Conservation (phyloP, 64 coral and sea anemone genomes). For the Dendrophyllia cribrosa region DNA sequence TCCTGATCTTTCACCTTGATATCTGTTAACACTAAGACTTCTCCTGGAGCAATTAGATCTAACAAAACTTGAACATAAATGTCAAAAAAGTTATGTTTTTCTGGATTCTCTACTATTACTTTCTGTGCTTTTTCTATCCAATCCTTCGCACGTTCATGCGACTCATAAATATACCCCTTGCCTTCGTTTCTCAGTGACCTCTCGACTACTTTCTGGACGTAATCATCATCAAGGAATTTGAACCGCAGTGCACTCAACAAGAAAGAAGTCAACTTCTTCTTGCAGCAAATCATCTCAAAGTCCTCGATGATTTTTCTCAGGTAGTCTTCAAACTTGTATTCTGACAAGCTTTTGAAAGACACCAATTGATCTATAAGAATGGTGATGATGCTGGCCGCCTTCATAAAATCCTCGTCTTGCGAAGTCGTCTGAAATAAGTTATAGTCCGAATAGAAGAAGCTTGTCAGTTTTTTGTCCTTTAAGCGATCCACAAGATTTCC, state of each 20-base stretch:
- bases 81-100: neutral
- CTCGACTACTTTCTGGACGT: neutral
- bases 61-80: constrained; percentile 1
- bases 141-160: neutral
- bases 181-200: neutral
- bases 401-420: neutral
- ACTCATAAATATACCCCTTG: neutral
- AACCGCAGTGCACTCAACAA: neutral
- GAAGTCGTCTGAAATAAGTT: neutral
- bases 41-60: constrained; percentile 11
- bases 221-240: neutral
- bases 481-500: constrained; percentile 6
- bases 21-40: neutral
- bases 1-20: neutral
- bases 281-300: neutral
- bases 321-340: constrained; percentile 31
- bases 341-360: neutral
- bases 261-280: constrained; percentile 1
- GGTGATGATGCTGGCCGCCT: neutral
- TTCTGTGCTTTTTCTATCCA: neutral
- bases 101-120: neutral
- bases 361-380: constrained; percentile 23
- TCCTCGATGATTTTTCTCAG: neutral
- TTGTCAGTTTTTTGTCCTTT: constrained; percentile 16
- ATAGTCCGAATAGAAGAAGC: constrained; percentile 51